These are phyloP conservation scores for Hyposmocoma kahamanoa DNA, from an alignment of 1,140 invertebrate genomes.

Conservation along the genomic window DNA sequence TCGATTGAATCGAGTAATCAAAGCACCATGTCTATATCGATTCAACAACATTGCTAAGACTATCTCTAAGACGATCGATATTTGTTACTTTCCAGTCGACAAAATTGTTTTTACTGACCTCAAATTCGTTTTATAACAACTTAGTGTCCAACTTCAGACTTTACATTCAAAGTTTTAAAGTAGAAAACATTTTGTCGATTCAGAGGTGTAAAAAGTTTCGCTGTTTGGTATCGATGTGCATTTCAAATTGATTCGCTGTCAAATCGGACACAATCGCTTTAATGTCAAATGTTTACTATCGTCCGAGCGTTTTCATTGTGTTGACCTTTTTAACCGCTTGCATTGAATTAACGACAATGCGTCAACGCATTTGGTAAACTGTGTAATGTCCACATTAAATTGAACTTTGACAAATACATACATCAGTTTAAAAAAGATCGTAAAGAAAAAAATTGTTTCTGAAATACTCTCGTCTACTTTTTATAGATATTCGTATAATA, in stretches of 20 bases:
- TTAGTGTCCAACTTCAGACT: background rate
- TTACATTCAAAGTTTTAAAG: background rate
- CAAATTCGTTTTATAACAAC: slow-evolving; percentile 12
- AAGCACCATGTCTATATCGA: slow-evolving; percentile 64
- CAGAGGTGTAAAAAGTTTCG: background rate
- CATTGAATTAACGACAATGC: slow-evolving; percentile 23
- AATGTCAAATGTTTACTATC: slow-evolving; percentile 55
- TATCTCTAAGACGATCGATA: slow-evolving; percentile 63
- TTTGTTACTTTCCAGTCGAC: slow-evolving; percentile 54
- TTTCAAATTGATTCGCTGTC: slow-evolving; percentile 62
- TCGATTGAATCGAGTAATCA: slow-evolving; percentile 66
- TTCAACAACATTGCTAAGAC: slow-evolving; percentile 57
- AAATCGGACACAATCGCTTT: slow-evolving; percentile 57
- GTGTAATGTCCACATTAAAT: too few species aligned
- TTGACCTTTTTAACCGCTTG: slow-evolving; percentile 36
- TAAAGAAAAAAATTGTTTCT: too few species aligned
- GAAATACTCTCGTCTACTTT: too few species aligned
- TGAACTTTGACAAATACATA: too few species aligned
- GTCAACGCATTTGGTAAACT: slow-evolving; percentile 28
- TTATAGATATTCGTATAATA: too few species aligned
- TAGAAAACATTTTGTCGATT: background rate
- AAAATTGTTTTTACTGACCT: slow-evolving; percentile 16
- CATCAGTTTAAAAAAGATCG: too few species aligned
- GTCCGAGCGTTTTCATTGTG: slow-evolving; percentile 38
- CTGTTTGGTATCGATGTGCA: slow-evolving; percentile 9